Base-by-base conservation (phyloP, 2,797 vertebrate species). In the Thamnophis elegans region DNA sequence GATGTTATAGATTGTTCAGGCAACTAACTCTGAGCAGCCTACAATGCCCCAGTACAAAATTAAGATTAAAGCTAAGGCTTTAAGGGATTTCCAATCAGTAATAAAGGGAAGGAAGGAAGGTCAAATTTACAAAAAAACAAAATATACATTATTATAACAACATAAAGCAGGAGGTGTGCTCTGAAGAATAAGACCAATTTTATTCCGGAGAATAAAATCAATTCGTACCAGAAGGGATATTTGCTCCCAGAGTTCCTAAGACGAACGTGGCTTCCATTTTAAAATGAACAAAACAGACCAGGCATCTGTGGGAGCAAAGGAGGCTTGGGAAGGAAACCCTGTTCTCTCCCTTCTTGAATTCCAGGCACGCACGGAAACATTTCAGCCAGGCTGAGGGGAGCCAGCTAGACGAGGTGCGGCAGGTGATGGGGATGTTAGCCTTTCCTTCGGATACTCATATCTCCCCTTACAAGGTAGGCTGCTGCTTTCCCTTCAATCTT, bases 391-490 rank as follows among this genome's bases (percentile, higher is more conserved):
- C 99, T 42, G 99, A 99, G 93, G 99, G 99, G 0, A 99, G 99
- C 92, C 99, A 99, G 97, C 94, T 99, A 98, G 99, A 99, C 91
- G 99, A 99, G 95, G 99, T 99, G 86, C 98, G 99, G 93, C 99
- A 99, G 97, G 99, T 99, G 98, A 99, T 99, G 99, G 99, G 99
- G 93, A 99, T 99, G 99, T 97, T 99, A 97, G 99, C 99, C 92
- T 99, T 99, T 96, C 99, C 99, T 56, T 99, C 99, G 22, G 99
- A 99, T 95, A 99, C 99, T 51, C 99, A 99, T 91, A 99, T 99
- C 97, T 99, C 99, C 42, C 99, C 99, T 22, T 99, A 99, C 96
- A 99, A 99, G 99, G 99, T 99, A 98, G 96, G 1, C 0, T 13
- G 22, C 0, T 0, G n/a, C n/a, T n/a, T 12, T 68, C n/a, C 53